Percentiles rank a stretch among this genome's conserved stretches.
These are phyloP conservation scores for Eubasilissa regina DNA, from an alignment of 1,140 invertebrate species.

Conservation along the genomic window DNA sequence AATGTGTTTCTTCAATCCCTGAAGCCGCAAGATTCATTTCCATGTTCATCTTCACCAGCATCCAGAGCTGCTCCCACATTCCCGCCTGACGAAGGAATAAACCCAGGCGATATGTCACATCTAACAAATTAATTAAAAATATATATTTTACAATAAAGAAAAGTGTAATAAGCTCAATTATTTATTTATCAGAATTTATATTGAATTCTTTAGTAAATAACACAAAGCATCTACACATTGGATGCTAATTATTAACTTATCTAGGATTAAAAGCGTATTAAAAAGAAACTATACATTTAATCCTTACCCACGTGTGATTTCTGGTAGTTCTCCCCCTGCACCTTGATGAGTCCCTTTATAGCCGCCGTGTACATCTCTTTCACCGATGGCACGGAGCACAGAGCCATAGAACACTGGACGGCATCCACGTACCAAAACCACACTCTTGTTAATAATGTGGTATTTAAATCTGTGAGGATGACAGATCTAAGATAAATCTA, in stretches of 20 bases:
- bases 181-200: neutral
- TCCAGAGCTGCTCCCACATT: constrained; percentile 58
- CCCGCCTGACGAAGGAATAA: constrained; percentile 56
- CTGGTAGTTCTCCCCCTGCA: constrained; percentile 46
- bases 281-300: constrained; percentile 1
- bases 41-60: constrained; percentile 57
- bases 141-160: constrained; percentile 5
- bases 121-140: constrained; percentile 24
- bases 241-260: no score
- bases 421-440: constrained; percentile 59
- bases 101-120: constrained; percentile 55
- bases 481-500: no score
- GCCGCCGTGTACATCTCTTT: constrained; percentile 58
- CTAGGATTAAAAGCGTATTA: neutral
- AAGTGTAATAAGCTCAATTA: neutral
- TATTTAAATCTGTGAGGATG: constrained; percentile 44
- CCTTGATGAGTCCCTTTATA: constrained; percentile 55
- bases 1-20: neutral
- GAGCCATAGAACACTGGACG: constrained; percentile 57
- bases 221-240: no score
- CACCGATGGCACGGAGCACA: constrained; percentile 52
- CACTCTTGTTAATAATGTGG: constrained; percentile 27
- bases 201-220: neutral
- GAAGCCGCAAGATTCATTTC: constrained; percentile 54
- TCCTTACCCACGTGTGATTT: constrained; percentile 52